Evolutionary conservation across 2,888 invertebrate species (phyloP), one percentile per base, ranked within the genome.

Genomic region (Drosophila anomalata): DNA sequence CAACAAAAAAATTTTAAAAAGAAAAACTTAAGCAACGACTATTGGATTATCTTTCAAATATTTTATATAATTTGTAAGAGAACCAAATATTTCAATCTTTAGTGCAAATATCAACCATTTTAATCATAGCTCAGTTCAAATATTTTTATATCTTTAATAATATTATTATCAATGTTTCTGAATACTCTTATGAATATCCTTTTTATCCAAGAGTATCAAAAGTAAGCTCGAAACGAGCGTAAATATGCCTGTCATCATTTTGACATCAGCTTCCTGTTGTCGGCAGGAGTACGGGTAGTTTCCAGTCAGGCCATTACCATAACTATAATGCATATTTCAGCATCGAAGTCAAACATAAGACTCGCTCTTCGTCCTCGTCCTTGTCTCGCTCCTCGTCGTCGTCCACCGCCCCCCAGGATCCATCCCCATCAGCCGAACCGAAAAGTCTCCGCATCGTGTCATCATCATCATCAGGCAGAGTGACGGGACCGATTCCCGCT

Each of bases 241-340:
- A 85, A 85, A 85, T 87, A 82, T 82, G 84, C 86, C 81, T 87
- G 85, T 85, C 85, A 85, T 85, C 85, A 85, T 87, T 87, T 87
- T 80, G 83, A 85, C 87, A 85, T 87, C 87, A 83, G 63, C 80
- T 53, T 69, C 46, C 65, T 67, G 59, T 46, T 53, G 65, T 53
- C 59, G 63, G 29, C 60, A 42, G 53, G 14, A 52, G 63, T 47
- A 24, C 55, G 77, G 77, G 79, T 77, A 71, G 85, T 75, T 78
- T 70, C 55, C 69, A 77, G 75, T 70, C 78, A 69, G 71, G 70
- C 79, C 81, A 85, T 85, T 85, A 87, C 87, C 87, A 85, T 87
- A 85, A 87, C 87, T 82, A 87, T 85, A 85, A 85, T 85, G 86
- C 86, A 85, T 85, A 85, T 83, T 86, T 86, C 83, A 84, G 81